These are phyloP conservation scores for Hedya salicella DNA, from an alignment of 2,888 invertebrate species.

Conservation along the genomic window DNA sequence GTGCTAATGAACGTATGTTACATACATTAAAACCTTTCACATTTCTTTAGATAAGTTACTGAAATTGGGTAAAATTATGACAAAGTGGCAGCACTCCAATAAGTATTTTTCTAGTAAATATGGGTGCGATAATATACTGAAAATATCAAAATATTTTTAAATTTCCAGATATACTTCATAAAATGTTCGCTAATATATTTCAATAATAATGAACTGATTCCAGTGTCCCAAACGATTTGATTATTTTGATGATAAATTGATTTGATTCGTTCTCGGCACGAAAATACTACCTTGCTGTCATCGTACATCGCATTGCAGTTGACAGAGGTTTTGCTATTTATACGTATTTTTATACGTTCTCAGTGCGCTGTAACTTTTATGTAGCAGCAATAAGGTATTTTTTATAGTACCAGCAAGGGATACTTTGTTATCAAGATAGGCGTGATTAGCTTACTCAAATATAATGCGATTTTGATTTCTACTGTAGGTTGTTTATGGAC, in stretches of 20 bases:
- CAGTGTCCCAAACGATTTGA: too few relatives aligned
- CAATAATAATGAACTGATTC: too few relatives aligned
- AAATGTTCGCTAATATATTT: too few relatives aligned
- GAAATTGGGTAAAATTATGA: background rate
- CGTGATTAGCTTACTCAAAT: slow-evolving; percentile 11
- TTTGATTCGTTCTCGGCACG: background rate
- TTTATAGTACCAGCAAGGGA: background rate
- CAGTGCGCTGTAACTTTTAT: background rate
- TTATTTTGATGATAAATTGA: background rate
- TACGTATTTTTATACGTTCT: background rate
- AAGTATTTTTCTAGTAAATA: slow-evolving; percentile 8
- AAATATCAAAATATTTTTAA: background rate
- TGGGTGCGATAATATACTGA: background rate
- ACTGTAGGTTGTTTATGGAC: slow-evolving; percentile 2
- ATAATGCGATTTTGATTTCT: background rate
- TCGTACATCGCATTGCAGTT: background rate
- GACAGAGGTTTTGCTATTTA: background rate
- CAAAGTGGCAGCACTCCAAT: background rate
- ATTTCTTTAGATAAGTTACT: too few relatives aligned
- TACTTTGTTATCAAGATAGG: slow-evolving; percentile 7
- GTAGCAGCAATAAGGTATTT: accelerated
- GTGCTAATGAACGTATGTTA: too few relatives aligned
- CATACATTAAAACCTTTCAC: too few relatives aligned
- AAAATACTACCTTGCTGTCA: slow-evolving; percentile 3
- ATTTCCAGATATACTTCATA: too few relatives aligned